Evolutionary conservation across 1,140 invertebrate genomes (phyloP).

Genomic region (Dolichoris vasculosae): DNA sequence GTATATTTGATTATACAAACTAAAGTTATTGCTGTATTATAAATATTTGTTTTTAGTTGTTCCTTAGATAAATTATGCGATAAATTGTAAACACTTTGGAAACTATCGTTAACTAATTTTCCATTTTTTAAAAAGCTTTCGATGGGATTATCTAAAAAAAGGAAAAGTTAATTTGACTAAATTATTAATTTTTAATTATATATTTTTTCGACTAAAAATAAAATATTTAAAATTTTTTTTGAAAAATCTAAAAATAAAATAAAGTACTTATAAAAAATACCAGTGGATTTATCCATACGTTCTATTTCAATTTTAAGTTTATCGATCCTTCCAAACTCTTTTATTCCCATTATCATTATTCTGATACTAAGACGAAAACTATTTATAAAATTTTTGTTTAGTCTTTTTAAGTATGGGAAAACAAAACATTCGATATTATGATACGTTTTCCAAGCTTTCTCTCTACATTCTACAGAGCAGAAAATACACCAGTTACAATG

Average conservation of each 20-base stretch:
- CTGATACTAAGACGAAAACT: constrained; percentile 77
- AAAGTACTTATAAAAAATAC: constrained; percentile 49
- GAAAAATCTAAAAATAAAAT: neutral
- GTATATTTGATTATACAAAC: constrained; percentile 31
- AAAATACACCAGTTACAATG: constrained; percentile 80
- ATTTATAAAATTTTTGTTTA: constrained; percentile 72
- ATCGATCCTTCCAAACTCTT: constrained; percentile 72
- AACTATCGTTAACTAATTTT: neutral
- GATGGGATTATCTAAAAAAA: constrained; percentile 1
- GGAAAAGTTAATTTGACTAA: neutral
- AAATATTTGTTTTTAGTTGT: neutral
- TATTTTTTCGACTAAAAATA: too few relatives aligned
- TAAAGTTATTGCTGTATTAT: neutral
- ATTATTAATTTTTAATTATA: too few relatives aligned
- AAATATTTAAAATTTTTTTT: constrained; percentile 3
- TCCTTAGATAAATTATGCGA: neutral
- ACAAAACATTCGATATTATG: constrained; percentile 86
- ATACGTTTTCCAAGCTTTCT: constrained; percentile 75
- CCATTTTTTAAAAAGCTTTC: neutral
- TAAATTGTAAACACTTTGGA: constrained; percentile 10
- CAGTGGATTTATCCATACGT: constrained; percentile 66
- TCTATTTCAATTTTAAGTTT: constrained; percentile 70
- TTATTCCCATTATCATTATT: constrained; percentile 77
- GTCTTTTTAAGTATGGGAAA: constrained; percentile 78
- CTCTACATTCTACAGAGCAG: constrained; percentile 82